A percentile compares a stretch with the other conserved stretches of the same genome.
Conservation (phyloP, 2,888 invertebrate species). For the Cyclophora albipunctata region DNA sequence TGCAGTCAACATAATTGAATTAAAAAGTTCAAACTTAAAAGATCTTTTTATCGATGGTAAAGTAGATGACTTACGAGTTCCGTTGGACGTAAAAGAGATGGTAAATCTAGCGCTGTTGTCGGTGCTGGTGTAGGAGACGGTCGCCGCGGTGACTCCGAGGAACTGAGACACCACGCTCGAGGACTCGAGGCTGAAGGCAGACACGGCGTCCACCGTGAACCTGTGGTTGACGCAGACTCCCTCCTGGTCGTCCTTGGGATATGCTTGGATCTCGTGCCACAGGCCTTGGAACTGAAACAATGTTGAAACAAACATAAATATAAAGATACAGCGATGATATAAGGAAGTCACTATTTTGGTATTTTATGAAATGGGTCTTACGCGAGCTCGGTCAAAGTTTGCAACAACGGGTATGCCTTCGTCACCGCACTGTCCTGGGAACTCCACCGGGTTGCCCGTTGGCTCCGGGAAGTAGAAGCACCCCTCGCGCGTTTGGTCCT, state of each 20-base stretch:
- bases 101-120: conserved; percentile 16
- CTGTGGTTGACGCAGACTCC: conserved; percentile 29
- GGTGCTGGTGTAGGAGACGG: conserved; percentile 11
- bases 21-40: background rate
- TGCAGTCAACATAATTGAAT: background rate
- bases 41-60: background rate
- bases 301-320: background rate
- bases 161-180: conserved; percentile 23
- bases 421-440: conserved; percentile 32
- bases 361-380: conserved; percentile 13
- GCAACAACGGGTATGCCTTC: conserved; percentile 41
- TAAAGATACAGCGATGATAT: background rate
- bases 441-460: conserved; percentile 17
- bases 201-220: conserved; percentile 10
- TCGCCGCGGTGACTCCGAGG: conserved; percentile 19
- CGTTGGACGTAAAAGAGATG: conserved; percentile 10
- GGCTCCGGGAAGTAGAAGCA: conserved; percentile 38
- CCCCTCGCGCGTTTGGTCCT: conserved; percentile 24
- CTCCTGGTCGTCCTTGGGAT: conserved; percentile 23
- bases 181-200: conserved; percentile 18
- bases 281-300: conserved; percentile 19
- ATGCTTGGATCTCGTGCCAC: conserved; percentile 30
- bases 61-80: conserved; percentile 10
- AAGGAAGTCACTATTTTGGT: too few species aligned
- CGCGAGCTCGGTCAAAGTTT: conserved; percentile 26